phyloP scores from a whole-genome alignment of 2,113 vertebrate species.

The Sorex araneus region DNA sequence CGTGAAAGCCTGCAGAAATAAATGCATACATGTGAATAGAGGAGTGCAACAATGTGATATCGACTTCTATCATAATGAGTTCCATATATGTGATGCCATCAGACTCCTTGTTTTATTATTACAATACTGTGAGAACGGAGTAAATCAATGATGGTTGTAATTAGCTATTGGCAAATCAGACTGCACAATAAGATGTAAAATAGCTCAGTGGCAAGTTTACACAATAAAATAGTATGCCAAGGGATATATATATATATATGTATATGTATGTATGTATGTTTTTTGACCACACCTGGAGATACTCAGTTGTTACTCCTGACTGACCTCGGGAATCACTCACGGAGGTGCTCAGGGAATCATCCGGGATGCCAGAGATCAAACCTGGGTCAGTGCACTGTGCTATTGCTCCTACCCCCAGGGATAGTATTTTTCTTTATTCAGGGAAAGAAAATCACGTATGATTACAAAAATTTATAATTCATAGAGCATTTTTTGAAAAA shows the following conservation, averaged over 20 bases:
- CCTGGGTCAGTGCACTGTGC: too few relatives aligned
- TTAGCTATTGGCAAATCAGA: conserved; percentile 65
- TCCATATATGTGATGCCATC: conserved; percentile 22
- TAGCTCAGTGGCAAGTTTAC: conserved; percentile 64
- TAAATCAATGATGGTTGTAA: conserved; percentile 54
- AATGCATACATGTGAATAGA: conserved; percentile 45
- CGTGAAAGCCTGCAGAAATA: conserved; percentile 51
- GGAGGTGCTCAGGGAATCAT: too few relatives aligned
- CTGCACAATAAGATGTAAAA: conserved; percentile 68
- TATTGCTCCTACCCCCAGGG: too few relatives aligned
- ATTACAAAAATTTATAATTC: conserved; percentile 34
- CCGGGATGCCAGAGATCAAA: too few relatives aligned
- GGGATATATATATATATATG: too few relatives aligned
- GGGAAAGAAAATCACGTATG: conserved; percentile 41
- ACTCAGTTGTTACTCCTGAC: too few relatives aligned
- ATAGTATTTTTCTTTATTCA: conserved; percentile 46
- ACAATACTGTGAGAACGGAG: not conserved
- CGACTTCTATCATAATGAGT: conserved; percentile 52
- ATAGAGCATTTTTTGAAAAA: not conserved
- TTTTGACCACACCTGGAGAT: too few relatives aligned
- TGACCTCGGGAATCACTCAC: too few relatives aligned
- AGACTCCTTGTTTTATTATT: conserved; percentile 36
- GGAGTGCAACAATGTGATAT: conserved; percentile 37
- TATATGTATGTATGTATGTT: too few relatives aligned
- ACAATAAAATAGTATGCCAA: conserved; percentile 40